Evolutionary conservation across 2,113 vertebrate genomes (phyloP).

Genomic region (Numenius arquata): DNA sequence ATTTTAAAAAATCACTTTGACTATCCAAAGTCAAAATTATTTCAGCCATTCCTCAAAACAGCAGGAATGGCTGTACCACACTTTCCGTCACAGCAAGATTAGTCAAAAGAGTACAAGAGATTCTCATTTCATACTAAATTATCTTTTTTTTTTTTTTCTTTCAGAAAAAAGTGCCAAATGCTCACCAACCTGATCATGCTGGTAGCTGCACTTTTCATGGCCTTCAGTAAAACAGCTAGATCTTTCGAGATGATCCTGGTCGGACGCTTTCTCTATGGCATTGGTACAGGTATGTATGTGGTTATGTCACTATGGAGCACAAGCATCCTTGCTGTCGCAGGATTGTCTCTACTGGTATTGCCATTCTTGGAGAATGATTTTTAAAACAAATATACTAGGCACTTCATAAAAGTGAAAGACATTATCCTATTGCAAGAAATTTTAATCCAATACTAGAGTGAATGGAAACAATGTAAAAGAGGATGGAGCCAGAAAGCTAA

Average conservation of each 20-base stretch:
- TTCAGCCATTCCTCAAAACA: neutral
- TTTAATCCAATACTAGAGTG: neutral
- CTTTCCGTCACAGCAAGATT: neutral
- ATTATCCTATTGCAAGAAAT: neutral
- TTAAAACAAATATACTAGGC: neutral
- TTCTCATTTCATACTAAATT: neutral
- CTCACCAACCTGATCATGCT: conserved; percentile 76
- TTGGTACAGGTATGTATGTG: conserved; percentile 77
- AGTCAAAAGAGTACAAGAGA: neutral
- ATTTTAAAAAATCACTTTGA: neutral
- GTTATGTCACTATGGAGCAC: neutral
- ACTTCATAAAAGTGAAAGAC: neutral
- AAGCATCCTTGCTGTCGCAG: neutral
- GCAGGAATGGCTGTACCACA: neutral
- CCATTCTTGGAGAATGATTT: neutral
- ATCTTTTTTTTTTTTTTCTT: neutral
- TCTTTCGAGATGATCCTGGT: conserved; percentile 82
- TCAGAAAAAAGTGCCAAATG: conserved; percentile 79
- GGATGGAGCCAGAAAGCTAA: neutral
- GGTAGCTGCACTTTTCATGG: conserved; percentile 75
- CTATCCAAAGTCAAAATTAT: neutral
- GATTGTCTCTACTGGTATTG: neutral
- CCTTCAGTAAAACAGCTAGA: conserved; percentile 71
- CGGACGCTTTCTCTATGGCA: conserved; percentile 76
- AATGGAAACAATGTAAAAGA: neutral